Percentiles rank a stretch among this genome's conserved stretches.
These are phyloP conservation scores for Dryas iulia DNA, from an alignment of 1,140 invertebrate species.

Conservation along the genomic window DNA sequence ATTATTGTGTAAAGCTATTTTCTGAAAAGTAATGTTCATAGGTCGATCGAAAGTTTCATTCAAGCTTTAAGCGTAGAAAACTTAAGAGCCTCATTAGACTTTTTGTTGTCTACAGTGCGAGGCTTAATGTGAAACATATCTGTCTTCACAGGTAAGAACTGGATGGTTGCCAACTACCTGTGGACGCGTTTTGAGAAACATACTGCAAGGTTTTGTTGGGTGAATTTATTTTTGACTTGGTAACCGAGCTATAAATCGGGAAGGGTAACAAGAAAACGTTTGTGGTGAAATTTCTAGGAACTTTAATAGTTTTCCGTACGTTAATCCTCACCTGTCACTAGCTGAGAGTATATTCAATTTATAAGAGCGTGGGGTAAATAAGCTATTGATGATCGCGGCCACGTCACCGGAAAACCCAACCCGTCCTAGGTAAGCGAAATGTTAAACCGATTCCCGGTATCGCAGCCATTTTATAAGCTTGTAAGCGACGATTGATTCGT, in stretches of 20 bases:
- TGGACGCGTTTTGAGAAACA: constrained; percentile 61
- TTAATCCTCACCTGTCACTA: constrained; percentile 45
- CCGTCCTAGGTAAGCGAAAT: constrained; percentile 44
- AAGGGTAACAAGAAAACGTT: constrained; percentile 34
- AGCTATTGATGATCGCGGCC: constrained; percentile 49
- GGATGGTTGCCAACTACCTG: constrained; percentile 74
- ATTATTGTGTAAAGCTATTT: constrained; percentile 5
- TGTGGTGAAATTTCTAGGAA: constrained; percentile 17
- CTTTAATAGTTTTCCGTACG: constrained; percentile 43
- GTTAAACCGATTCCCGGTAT: constrained; percentile 60
- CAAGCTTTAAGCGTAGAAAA: constrained; percentile 34
- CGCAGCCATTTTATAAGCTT: constrained; percentile 46
- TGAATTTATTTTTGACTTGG: constrained; percentile 54
- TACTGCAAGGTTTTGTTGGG: constrained; percentile 47
- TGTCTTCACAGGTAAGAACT: constrained; percentile 64
- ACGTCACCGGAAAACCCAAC: constrained; percentile 62
- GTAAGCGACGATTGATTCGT: constrained; percentile 23
- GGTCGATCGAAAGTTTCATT: constrained; percentile 28
- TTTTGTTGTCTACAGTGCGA: constrained; percentile 48
- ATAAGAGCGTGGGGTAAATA: constrained; percentile 59
- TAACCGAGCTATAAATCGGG: constrained; percentile 43
- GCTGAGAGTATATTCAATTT: constrained; percentile 65
- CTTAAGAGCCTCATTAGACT: constrained; percentile 52
- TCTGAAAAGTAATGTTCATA: constrained; percentile 26
- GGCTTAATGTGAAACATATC: constrained; percentile 60